Evolutionary conservation across 2,888 invertebrate species (phyloP).

Genomic region (Yponomeuta evonymella): DNA sequence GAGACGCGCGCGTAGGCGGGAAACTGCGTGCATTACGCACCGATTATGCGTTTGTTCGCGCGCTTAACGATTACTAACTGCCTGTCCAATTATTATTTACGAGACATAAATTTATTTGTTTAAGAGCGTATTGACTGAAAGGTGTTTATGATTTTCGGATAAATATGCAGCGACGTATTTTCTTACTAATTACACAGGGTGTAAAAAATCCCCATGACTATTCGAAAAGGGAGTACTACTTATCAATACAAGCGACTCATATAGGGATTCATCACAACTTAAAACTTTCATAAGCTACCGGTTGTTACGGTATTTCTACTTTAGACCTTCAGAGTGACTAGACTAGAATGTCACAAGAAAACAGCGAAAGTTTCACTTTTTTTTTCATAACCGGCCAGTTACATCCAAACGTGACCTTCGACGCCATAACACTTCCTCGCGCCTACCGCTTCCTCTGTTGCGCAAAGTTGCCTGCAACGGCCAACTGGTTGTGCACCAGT

Average conservation of each 20-base stretch:
- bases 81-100: background rate
- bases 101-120: background rate
- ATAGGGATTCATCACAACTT: background rate
- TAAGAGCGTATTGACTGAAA: background rate
- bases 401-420: conserved; percentile 52
- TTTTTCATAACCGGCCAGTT: conserved; percentile 31
- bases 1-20: conserved; percentile 2
- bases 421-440: conserved; percentile 58
- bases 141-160: too few relatives aligned
- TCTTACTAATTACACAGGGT: too few relatives aligned
- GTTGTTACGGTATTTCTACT: background rate
- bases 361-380: background rate
- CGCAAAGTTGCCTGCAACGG: conserved; percentile 49
- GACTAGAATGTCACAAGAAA: background rate
- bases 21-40: conserved; percentile 4
- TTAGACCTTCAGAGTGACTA: background rate
- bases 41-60: conserved; percentile 7
- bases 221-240: too few relatives aligned
- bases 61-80: background rate
- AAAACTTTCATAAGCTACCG: background rate
- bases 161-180: too few relatives aligned
- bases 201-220: too few relatives aligned
- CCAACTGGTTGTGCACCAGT: conserved; percentile 66
- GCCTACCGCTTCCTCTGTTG: conserved; percentile 57
- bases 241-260: background rate